phyloP scores from a whole-genome alignment of 2,797 vertebrate genomes.

The Serranus cabrilla region DNA sequence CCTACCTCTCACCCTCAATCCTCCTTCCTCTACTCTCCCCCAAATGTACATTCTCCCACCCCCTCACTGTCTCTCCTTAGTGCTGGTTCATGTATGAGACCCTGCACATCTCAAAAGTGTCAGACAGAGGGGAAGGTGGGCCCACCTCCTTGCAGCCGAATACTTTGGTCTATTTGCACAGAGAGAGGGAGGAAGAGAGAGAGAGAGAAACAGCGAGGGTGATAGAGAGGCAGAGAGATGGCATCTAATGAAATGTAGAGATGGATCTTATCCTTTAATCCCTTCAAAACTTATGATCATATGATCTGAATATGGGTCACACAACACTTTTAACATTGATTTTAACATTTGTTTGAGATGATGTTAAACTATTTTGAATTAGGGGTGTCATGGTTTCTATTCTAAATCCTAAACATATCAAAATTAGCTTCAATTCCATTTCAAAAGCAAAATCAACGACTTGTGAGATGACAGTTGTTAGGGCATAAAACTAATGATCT shows the following conservation, averaged over 20 bases:
- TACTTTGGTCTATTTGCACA: constrained; percentile 30
- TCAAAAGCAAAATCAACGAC: no score
- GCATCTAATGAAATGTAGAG: constrained; percentile 18
- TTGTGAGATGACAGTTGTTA: no score
- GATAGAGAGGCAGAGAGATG: neutral
- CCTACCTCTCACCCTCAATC: constrained; percentile 7
- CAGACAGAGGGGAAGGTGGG: constrained; percentile 41
- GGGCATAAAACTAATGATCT: no score
- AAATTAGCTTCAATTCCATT: no score
- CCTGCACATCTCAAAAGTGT: constrained; percentile 38
- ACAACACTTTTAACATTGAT: constrained; percentile 13
- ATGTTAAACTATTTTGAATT: neutral
- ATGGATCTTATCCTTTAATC: constrained; percentile 8
- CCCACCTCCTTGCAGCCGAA: constrained; percentile 10
- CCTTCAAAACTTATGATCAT: neutral
- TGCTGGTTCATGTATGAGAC: constrained; percentile 32
- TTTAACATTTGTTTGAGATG: constrained; percentile 13
- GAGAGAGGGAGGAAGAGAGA: neutral
- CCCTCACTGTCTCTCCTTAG: constrained; percentile 19
- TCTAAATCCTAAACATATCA: neutral
- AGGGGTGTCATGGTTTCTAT: neutral
- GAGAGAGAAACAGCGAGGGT: neutral
- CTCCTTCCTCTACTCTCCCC: constrained; percentile 9
- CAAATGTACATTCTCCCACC: constrained; percentile 23
- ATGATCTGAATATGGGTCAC: constrained; percentile 16